phyloP scores from a whole-genome alignment of 2,888 invertebrate genomes.

The Myopa tessellatipennis region DNA sequence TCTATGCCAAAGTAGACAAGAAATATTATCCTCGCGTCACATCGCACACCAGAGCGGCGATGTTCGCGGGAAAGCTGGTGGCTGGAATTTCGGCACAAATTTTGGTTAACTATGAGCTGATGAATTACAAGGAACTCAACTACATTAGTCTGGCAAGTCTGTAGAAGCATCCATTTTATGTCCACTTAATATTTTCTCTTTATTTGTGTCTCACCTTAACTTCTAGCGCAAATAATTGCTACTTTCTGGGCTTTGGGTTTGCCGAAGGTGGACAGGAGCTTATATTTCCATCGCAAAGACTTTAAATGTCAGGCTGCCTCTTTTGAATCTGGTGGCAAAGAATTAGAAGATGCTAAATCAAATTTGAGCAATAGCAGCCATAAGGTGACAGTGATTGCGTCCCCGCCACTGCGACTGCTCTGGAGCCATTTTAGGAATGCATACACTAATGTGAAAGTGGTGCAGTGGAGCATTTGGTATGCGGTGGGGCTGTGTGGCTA shows the following conservation, averaged over 20 bases:
- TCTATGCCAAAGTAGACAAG: slow-evolving; percentile 87
- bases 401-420: slow-evolving; percentile 64
- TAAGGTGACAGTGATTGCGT: background rate
- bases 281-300: slow-evolving; percentile 73
- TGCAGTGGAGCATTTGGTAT: slow-evolving; percentile 85
- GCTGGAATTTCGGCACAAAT: slow-evolving; percentile 76
- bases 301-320: slow-evolving; percentile 36
- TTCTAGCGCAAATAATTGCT: slow-evolving; percentile 72
- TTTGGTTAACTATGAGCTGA: slow-evolving; percentile 71
- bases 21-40: slow-evolving; percentile 79
- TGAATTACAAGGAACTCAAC: slow-evolving; percentile 77
- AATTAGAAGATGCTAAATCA: slow-evolving; percentile 28
- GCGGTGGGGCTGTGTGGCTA: slow-evolving; percentile 78
- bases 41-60: slow-evolving; percentile 78
- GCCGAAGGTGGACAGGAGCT: slow-evolving; percentile 73
- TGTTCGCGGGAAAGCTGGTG: slow-evolving; percentile 76
- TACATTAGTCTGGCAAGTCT: slow-evolving; percentile 75
- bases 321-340: slow-evolving; percentile 6
- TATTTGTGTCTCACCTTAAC: slow-evolving; percentile 19
- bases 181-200: slow-evolving; percentile 1
- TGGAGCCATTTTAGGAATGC: slow-evolving; percentile 73
- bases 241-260: slow-evolving; percentile 74
- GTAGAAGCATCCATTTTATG: slow-evolving; percentile 43
- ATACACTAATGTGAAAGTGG: slow-evolving; percentile 72
- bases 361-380: slow-evolving; percentile 59